A percentile compares a stretch with the other conserved stretches of the same genome.
Evolutionary conservation across 2,888 invertebrate species (phyloP).

Genomic region (Mesoligia furuncula): DNA sequence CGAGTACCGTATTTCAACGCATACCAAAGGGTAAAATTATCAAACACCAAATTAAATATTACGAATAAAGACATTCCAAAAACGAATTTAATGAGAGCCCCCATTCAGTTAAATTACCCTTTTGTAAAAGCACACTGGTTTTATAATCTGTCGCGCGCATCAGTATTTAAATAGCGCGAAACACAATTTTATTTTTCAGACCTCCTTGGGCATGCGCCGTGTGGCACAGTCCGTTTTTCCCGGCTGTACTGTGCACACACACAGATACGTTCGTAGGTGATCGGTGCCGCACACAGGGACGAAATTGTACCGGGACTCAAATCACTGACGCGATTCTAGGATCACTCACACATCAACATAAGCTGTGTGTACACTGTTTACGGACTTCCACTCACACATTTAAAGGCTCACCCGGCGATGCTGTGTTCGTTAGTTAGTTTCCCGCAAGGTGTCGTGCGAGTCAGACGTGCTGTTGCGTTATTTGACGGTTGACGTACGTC

Average conservation of each 20-base stretch:
- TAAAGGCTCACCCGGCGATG: constrained; percentile 77
- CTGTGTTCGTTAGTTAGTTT: constrained; percentile 80
- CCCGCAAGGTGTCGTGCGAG: constrained; percentile 66
- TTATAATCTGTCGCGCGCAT: constrained; percentile 75
- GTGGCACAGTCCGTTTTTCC: constrained; percentile 71
- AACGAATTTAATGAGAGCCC: constrained; percentile 65
- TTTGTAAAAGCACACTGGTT: constrained; percentile 67
- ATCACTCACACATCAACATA: constrained; percentile 74
- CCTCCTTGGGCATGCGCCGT: constrained; percentile 78
- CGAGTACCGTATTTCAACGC: constrained; percentile 33
- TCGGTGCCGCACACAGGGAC: constrained; percentile 74
- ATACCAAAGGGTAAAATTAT: constrained; percentile 45
- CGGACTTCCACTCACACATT: constrained; percentile 77
- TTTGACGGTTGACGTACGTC: constrained; percentile 50
- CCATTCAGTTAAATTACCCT: constrained; percentile 70
- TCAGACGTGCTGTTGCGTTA: constrained; percentile 54
- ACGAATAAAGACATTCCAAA: constrained; percentile 55
- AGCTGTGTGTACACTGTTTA: constrained; percentile 64
- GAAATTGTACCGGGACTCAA: constrained; percentile 70
- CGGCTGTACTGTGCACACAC: constrained; percentile 75
- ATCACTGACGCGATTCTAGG: constrained; percentile 78
- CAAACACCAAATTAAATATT: constrained; percentile 61
- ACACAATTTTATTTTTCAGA: constrained; percentile 78
- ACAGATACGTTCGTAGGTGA: constrained; percentile 77
- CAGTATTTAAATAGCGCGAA: constrained; percentile 82